Evolutionary conservation across 2,113 vertebrate species (phyloP).

Genomic region (Tringa solitaria): DNA sequence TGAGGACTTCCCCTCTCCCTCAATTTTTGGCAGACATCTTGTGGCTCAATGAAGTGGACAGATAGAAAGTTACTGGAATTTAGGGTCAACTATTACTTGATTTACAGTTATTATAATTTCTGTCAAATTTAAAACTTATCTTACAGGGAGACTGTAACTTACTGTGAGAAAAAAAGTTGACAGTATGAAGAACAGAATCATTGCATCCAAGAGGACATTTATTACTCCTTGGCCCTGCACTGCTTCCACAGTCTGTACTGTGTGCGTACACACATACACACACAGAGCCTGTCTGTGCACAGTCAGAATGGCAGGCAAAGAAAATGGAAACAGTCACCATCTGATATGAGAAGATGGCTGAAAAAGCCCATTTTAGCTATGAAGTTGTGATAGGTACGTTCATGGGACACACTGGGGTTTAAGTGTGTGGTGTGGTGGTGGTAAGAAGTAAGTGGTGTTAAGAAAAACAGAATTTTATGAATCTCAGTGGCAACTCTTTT

Average conservation of each 20-base stretch:
- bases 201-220: background rate
- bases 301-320: background rate
- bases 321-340: background rate
- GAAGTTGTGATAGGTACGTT: background rate
- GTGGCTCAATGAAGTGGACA: background rate
- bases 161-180: background rate
- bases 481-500: background rate
- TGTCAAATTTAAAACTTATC: background rate
- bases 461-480: background rate
- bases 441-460: no score
- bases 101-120: background rate
- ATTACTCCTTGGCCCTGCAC: background rate
- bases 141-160: background rate
- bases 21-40: background rate
- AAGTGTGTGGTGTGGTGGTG: no score
- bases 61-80: background rate
- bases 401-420: background rate
- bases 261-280: background rate
- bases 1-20: background rate
- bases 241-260: rapidly evolving
- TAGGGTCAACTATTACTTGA: background rate
- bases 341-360: background rate
- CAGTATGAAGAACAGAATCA: background rate
- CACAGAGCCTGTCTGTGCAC: background rate
- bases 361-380: background rate